Conservation (phyloP, 2,797 vertebrate species). For the Acanthurus lineatus region DNA sequence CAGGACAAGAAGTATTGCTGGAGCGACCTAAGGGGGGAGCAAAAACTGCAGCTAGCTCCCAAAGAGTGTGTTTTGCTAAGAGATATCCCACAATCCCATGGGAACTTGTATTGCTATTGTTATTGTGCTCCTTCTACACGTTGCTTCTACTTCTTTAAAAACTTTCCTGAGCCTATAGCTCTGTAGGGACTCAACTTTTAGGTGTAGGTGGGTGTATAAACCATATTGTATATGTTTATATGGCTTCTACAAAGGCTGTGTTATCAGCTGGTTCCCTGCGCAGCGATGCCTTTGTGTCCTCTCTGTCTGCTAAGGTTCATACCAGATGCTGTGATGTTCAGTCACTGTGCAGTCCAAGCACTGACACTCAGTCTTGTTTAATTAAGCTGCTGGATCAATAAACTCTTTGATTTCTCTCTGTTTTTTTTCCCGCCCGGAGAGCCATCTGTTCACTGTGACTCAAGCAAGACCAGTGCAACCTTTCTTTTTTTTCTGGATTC, state of each 20-base stretch:
- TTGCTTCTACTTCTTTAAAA: slow-evolving; percentile 28
- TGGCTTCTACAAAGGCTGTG: slow-evolving; percentile 8
- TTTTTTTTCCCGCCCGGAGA: slow-evolving; percentile 47
- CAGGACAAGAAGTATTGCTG: slow-evolving; percentile 11
- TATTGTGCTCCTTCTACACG: slow-evolving; percentile 30
- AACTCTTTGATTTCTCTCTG: slow-evolving; percentile 63
- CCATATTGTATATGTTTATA: neutral
- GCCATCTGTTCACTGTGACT: slow-evolving; percentile 72
- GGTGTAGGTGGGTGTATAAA: slow-evolving; percentile 2
- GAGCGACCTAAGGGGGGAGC: slow-evolving; percentile 15
- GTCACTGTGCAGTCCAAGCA: slow-evolving; percentile 51
- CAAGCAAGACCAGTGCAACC: slow-evolving; percentile 68
- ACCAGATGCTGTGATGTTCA: slow-evolving; percentile 61
- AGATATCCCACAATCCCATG: slow-evolving; percentile 51
- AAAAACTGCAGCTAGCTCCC: slow-evolving; percentile 28
- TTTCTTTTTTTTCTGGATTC: slow-evolving; percentile 48
- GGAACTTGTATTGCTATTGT: slow-evolving; percentile 44
- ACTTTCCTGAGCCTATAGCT: slow-evolving; percentile 27
- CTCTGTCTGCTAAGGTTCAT: slow-evolving; percentile 40
- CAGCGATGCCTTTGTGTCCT: slow-evolving; percentile 2
- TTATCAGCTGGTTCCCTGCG: slow-evolving; percentile 29
- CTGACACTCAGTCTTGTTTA: slow-evolving; percentile 76
- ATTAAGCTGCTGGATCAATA: slow-evolving; percentile 81
- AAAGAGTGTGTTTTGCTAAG: slow-evolving; percentile 29
- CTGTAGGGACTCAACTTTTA: slow-evolving; percentile 5